Evolutionary conservation across 2,888 invertebrate species (phyloP), one percentile per base, ranked within the genome.

Genomic region (Spodoptera picta): DNA sequence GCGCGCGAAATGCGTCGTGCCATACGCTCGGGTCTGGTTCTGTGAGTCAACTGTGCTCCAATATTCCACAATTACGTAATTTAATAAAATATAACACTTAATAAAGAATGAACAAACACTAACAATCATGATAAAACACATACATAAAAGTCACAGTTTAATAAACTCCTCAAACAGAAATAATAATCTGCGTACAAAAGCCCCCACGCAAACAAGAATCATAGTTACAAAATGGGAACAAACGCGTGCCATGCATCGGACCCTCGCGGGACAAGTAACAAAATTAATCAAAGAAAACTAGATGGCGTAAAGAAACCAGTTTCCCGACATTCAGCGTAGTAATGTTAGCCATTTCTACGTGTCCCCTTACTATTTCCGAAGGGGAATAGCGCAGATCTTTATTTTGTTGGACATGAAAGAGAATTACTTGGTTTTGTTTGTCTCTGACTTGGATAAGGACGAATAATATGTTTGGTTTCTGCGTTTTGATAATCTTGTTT

Each of bases 231-330:
- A 61, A 57, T 31, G n/a, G 23, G n/a, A 53, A 57, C 41, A 60
- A 60, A 58, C 50, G 47, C 69, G 42, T 31, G 41, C n/a, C 53
- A 54, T 54, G 59, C 58, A 45, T 45, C 65, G 44, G 11, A 9
- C 53, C 45, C 76, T 59, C 73, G 3, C 3, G 72, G 62, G 73
- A 66, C 52, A 36, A 58, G 57, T 73, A 66, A 63, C 62, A 75
- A 63, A 73, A 73, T 73, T 73, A 73, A 73, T 73, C 73, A 71
- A 51, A 75, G 54, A 9, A 69, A 66, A 60, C 75, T 62, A 62
- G 62, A 67, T 72, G 71, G 71, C 70, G 75, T 42, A 46, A 74
- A 62, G 75, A 55, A 73, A 65, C 44, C 71, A 68, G 75, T 70
- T 70, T 65, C 57, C 75, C 58, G 45, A 58, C 47, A 57, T 72